phyloP scores from a whole-genome alignment of 2,888 invertebrate species.

The Icerya purchasi region DNA sequence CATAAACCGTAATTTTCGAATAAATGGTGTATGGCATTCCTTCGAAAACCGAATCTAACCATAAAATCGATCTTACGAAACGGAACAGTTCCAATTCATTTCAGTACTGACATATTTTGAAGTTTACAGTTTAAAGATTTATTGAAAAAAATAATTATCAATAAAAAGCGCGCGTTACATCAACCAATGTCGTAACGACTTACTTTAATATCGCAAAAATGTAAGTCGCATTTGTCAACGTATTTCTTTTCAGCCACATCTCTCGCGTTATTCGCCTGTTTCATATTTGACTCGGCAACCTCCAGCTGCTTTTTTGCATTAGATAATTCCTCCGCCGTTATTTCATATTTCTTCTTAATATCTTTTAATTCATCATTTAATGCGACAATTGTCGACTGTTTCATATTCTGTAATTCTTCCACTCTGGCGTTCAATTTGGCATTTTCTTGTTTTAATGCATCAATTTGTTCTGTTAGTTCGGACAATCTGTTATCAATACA shows the following conservation, averaged over 20 bases:
- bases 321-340: conserved; percentile 30
- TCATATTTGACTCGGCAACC: conserved; percentile 37
- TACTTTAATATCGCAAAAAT: conserved; percentile 39
- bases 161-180: too few relatives aligned
- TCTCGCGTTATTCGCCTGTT: conserved; percentile 36
- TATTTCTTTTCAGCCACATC: conserved; percentile 56
- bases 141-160: too few relatives aligned
- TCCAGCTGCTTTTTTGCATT: conserved; percentile 40
- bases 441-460: conserved; percentile 18
- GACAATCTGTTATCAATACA: conserved; percentile 1
- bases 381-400: conserved; percentile 6
- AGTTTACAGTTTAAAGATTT: too few relatives aligned
- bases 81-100: too few relatives aligned
- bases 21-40: too few relatives aligned
- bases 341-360: conserved; percentile 37
- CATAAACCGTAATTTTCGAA: too few relatives aligned
- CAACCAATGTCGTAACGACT: too few relatives aligned
- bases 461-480: conserved; percentile 25
- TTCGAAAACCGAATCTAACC: too few relatives aligned
- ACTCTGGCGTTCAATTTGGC: conserved; percentile 32
- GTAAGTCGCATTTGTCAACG: conserved; percentile 53
- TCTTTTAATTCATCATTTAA: conserved; percentile 8
- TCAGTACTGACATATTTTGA: too few relatives aligned
- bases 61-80: too few relatives aligned
- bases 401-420: conserved; percentile 6